Evolutionary conservation across 2,888 invertebrate genomes (phyloP), one percentile per base, ranked within the genome.

Genomic region (Cantharis lateralis): DNA sequence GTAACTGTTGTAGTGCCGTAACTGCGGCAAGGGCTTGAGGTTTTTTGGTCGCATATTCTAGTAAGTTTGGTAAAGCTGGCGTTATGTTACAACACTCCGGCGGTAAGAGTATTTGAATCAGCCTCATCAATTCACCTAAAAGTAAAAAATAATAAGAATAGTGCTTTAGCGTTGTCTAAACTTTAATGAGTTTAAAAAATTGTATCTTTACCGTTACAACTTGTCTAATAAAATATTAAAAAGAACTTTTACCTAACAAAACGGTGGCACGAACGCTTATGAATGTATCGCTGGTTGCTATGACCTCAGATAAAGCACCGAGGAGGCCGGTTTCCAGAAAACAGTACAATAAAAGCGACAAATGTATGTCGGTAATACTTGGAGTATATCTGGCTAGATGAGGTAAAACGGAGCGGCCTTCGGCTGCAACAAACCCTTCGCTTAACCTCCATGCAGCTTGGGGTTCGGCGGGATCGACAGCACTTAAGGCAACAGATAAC

Each of bases 361-460:
- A 91, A 90, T 98, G 98, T 87, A 97, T 95, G 88, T 98, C 96
- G 78, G 95, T 93, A 81, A 98, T 93, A 88, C 97, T 98, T 13
- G 97, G 95, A 78, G 97, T 95, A 79, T 91, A 93, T 81, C 93
- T 93, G 71, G 96, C 94, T 79, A 97, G 90, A 86, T 96, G 95
- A 79, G 98, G 97, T 87, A 98, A 89, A 83, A 98, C 93, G 73
- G 92, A 92, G 76, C 92, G 92, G 68, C 97, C 98, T 89, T 98
- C 98, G 75, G 95, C 95, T 13, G 95, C 96, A n/a, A 98, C 95
- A 87, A 98, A 98, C 48, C 97, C 98, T 87, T 98, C 97, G 83
- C 93, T 94, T 24, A 98, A 89, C 82, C 95, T 92, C 97, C 98
- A 98, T 0, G 93, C 91, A 81, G 97, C 95, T 87, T 93, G 93